Conservation (phyloP, 2,797 vertebrate genomes). For the Synanceia verrucosa region DNA sequence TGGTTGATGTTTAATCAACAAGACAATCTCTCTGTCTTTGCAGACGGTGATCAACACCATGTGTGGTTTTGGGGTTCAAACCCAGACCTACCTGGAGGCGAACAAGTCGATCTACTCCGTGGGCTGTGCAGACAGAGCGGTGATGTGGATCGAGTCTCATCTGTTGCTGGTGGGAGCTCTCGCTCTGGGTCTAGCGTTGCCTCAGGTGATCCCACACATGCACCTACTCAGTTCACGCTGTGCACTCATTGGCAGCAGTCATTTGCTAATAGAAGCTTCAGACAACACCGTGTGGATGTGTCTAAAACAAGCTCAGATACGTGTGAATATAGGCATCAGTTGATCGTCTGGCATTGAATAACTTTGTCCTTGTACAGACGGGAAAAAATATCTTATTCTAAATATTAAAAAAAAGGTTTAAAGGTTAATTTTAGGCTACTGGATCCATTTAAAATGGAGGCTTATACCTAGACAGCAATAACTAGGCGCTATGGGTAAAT, state of each 20-base stretch:
- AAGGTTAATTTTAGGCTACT: constrained; percentile 19
- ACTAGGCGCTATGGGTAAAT: constrained; percentile 27
- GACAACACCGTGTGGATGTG: background rate
- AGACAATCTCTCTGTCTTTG: constrained; percentile 8
- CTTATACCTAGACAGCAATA: constrained; percentile 38
- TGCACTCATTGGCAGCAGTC: background rate
- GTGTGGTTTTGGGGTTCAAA: constrained; percentile 83
- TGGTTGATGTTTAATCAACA: background rate
- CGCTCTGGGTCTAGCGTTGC: constrained; percentile 80
- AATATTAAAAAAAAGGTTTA: constrained; percentile 6
- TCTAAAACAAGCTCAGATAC: constrained; percentile 21
- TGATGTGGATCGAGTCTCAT: constrained; percentile 83
- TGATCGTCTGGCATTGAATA: background rate
- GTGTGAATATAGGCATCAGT: constrained; percentile 27
- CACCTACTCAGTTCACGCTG: background rate
- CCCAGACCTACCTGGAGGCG: constrained; percentile 71
- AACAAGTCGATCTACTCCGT: constrained; percentile 77
- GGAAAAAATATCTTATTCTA: constrained; percentile 1
- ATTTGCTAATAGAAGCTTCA: background rate
- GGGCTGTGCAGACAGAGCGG: constrained; percentile 82
- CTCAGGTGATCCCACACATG: constrained; percentile 73
- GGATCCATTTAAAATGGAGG: constrained; percentile 24
- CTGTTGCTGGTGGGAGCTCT: constrained; percentile 81
- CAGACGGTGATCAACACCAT: constrained; percentile 84
- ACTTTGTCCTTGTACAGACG: background rate